Evolutionary conservation across 2,113 vertebrate species (phyloP).

Genomic region (Corvus moneduloides): DNA sequence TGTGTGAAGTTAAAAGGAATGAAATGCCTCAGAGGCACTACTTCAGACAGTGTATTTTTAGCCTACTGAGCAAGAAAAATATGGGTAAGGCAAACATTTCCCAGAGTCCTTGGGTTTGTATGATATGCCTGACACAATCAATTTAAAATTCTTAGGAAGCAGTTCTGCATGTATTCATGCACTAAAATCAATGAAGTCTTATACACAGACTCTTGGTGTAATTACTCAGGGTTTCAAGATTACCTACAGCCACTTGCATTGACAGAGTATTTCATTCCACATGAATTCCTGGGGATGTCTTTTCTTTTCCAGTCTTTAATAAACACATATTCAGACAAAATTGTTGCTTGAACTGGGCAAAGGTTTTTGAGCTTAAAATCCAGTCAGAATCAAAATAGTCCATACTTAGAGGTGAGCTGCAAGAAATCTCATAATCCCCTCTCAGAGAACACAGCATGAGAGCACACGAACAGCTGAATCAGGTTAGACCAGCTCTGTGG

Average conservation of each 20-base stretch:
- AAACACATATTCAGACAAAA: slow-evolving; percentile 17
- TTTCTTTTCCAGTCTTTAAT: neutral
- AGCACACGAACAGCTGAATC: neutral
- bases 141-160: neutral
- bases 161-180: neutral
- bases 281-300: neutral
- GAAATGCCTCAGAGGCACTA: neutral
- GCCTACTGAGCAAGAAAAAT: neutral
- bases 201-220: neutral
- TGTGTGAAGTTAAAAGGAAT: slow-evolving; percentile 22
- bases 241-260: neutral
- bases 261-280: neutral
- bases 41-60: slow-evolving; percentile 20
- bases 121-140: neutral
- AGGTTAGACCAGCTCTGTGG: neutral
- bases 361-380: neutral
- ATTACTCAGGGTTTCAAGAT: neutral
- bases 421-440: slow-evolving; percentile 11
- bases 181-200: neutral
- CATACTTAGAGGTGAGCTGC: neutral
- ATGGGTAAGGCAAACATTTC: neutral
- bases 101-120: neutral
- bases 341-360: neutral
- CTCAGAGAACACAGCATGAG: neutral
- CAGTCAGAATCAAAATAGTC: slow-evolving; percentile 19